Percentiles rank a stretch among this genome's conserved stretches.
Evolutionary conservation across 2,888 invertebrate species (phyloP).

Genomic region (Cylloceria caligata): DNA sequence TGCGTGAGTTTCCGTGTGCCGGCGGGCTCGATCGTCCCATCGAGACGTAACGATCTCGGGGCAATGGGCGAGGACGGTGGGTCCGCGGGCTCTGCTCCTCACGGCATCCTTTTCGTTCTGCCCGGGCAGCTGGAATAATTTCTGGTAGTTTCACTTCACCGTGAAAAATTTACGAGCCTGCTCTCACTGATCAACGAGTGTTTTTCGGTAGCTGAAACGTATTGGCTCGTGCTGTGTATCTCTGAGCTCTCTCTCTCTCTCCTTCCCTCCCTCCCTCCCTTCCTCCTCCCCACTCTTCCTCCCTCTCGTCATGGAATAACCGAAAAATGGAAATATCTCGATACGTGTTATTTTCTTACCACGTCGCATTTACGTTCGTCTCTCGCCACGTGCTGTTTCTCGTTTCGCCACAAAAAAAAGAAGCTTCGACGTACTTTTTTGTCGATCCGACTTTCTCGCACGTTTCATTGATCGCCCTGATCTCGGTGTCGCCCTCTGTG

Average conservation of each 20-base stretch:
- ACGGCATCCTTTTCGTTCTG: constrained; percentile 10
- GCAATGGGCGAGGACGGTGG: neutral
- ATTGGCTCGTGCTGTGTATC: neutral
- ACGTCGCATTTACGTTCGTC: constrained; percentile 22
- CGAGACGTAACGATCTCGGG: constrained; percentile 32
- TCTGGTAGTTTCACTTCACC: constrained; percentile 59
- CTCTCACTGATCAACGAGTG: constrained; percentile 1
- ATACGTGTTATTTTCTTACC: neutral
- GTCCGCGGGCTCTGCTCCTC: neutral
- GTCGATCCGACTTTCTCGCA: constrained; percentile 26
- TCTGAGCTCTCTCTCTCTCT: too few relatives aligned
- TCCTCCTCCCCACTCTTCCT: too few relatives aligned
- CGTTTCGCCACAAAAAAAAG: constrained; percentile 11
- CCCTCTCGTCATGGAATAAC: constrained; percentile 5
- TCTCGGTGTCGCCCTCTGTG: constrained; percentile 14
- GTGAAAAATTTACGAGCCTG: constrained; percentile 57
- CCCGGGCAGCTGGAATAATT: constrained; percentile 49
- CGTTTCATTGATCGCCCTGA: constrained; percentile 30
- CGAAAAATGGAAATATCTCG: constrained; percentile 41
- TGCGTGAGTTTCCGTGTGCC: constrained; percentile 35
- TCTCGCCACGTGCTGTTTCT: constrained; percentile 34
- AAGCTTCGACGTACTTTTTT: constrained; percentile 24
- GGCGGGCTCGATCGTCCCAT: constrained; percentile 1
- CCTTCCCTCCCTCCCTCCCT: too few relatives aligned
- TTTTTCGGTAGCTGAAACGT: constrained; percentile 18